A percentile compares a stretch with the other conserved stretches of the same genome.
Evolutionary conservation across 1,140 invertebrate genomes (phyloP).

Genomic region (Patella vulgata): DNA sequence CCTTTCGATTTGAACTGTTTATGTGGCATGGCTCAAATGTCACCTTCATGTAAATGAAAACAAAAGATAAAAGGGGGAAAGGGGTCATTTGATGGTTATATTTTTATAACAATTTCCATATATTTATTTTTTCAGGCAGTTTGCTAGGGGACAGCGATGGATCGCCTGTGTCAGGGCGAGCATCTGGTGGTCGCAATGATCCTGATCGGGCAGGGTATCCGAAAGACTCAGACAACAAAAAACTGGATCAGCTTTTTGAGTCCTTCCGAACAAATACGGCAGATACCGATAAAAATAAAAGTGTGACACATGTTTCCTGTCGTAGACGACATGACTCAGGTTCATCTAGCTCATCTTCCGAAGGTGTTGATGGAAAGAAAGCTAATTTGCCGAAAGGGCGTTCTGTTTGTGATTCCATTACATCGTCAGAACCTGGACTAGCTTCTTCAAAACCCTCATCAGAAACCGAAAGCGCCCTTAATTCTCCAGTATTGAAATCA

Average conservation of each 20-base stretch:
- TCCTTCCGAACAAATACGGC: constrained; percentile 20
- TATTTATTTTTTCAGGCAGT: constrained; percentile 13
- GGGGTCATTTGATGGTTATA: too few species aligned
- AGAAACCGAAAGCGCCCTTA: constrained; percentile 10
- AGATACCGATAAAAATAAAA: neutral
- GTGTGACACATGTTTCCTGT: constrained; percentile 33
- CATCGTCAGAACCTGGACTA: too few species aligned
- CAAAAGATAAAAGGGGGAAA: too few species aligned
- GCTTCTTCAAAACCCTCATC: neutral
- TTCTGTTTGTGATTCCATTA: too few species aligned
- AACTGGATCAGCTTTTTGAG: constrained; percentile 35
- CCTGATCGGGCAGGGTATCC: constrained; percentile 30
- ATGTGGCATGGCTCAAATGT: too few species aligned
- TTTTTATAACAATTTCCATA: too few species aligned
- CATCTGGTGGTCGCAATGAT: constrained; percentile 10
- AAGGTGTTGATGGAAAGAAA: constrained; percentile 4
- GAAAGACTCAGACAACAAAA: constrained; percentile 31
- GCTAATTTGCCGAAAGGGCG: too few species aligned
- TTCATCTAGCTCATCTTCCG: constrained; percentile 20
- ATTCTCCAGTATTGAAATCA: neutral
- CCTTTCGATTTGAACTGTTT: too few species aligned
- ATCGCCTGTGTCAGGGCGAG: constrained; percentile 8
- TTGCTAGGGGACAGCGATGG: constrained; percentile 2
- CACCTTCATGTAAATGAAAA: too few species aligned
- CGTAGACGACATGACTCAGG: constrained; percentile 29